These are phyloP conservation scores for Catocala sponsa DNA, from an alignment of 2,888 invertebrate species.

Conservation along the genomic window DNA sequence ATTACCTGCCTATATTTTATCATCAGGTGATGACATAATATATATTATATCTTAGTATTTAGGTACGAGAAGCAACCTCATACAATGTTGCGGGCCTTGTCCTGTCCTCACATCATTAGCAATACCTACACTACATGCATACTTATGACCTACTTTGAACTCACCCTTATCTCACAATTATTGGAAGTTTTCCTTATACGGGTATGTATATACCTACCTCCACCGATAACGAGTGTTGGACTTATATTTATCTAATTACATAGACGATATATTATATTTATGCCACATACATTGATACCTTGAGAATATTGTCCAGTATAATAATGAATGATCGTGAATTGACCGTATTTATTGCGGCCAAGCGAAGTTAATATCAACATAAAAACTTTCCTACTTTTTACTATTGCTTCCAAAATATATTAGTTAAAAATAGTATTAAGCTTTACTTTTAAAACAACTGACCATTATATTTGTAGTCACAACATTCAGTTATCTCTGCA, in stretches of 20 bases:
- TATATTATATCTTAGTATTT: neutral
- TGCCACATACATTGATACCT: constrained; percentile 2
- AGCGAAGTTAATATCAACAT: neutral
- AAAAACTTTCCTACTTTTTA: neutral
- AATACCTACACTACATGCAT: constrained; percentile 60
- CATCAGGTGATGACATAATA: too few relatives aligned
- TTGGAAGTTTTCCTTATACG: constrained; percentile 58
- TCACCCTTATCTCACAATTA: constrained; percentile 55
- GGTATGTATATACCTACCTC: constrained; percentile 32
- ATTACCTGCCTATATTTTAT: too few relatives aligned
- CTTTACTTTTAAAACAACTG: too few relatives aligned
- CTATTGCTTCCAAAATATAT: too few relatives aligned
- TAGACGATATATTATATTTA: constrained; percentile 9
- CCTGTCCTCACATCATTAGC: constrained; percentile 60
- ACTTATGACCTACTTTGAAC: constrained; percentile 60
- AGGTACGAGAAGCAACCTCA: neutral
- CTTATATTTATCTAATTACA: constrained; percentile 29
- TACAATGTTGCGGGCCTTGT: constrained; percentile 23
- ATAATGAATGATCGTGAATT: neutral
- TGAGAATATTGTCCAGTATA: neutral
- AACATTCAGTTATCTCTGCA: too few relatives aligned
- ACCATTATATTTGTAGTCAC: too few relatives aligned
- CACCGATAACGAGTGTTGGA: constrained; percentile 29
- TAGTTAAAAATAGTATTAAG: too few relatives aligned
- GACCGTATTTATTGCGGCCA: constrained; percentile 3